Base-by-base conservation (phyloP, 2,797 vertebrate genomes). In the Rhinoraja longicauda region DNA sequence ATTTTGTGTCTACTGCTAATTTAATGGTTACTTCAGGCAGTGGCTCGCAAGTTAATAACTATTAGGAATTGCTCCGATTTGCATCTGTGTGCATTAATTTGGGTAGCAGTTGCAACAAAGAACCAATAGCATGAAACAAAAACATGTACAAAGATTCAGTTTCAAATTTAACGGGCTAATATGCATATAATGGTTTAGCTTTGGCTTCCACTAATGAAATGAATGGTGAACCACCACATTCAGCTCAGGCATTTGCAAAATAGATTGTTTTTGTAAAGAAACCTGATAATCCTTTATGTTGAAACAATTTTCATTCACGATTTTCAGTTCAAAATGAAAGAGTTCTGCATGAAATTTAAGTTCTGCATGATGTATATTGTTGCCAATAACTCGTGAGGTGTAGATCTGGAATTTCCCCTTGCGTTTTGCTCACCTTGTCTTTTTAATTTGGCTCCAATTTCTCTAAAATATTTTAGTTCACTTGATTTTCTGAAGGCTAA, bases 401-500 rank as follows among this genome's bases (percentile, higher is more conserved):
- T 26, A 26, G 24, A 39, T 81, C 78, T 81, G 24, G 57, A 84
- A 62, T 59, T n/a, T n/a, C 53, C n/a, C 15, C n/a, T 5, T 64
- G n/a, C n/a, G 2, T 64, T 88, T 88, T 64, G 9, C 57, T 62
- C 59, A 62, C 4, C 45, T n/a, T 13, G 1, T 32, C 15, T 32
- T 64, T 32, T 64, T 88, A 88, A 17, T 29, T 67, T 36, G n/a
- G 84, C 19, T 88, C 59, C n/a, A 67, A 36, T 64, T n/a, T 29
- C 29, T 24, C 6, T 64, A 32, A 64, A 32, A 36, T 32, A 32
- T 36, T n/a, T 88, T 13, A 64, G 84, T 88, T 67, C 17, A 32
- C 67, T 64, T 17, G n/a, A 67, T 88, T 88, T 88, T 88, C 59
- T 36, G n/a, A 88, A 88, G n/a, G 29, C 84, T 53, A 82, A 57